Evolutionary conservation across 2,888 invertebrate species (phyloP).

Genomic region (Gastrophysa polygoni): DNA sequence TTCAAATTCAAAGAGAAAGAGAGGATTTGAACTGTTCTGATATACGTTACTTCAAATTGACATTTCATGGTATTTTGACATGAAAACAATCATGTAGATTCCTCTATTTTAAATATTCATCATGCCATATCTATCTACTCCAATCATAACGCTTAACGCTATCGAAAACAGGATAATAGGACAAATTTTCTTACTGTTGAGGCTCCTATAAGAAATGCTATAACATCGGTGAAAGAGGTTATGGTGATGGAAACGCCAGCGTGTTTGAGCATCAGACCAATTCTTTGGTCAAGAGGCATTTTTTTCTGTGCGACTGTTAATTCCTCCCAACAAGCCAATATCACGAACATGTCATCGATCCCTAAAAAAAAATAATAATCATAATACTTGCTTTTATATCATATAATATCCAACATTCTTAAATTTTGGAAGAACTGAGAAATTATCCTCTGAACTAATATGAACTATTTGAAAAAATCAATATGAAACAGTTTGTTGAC

Average conservation of each 20-base stretch:
- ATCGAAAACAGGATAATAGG: conserved; percentile 17
- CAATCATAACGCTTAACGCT: too few species aligned
- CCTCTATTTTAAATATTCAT: too few species aligned
- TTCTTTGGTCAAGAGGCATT: conserved; percentile 66
- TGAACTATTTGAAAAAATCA: background rate
- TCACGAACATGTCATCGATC: conserved; percentile 86
- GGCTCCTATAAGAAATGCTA: conserved; percentile 79
- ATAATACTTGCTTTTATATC: too few species aligned
- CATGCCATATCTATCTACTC: too few species aligned
- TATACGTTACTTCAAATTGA: too few species aligned
- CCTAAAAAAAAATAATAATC: conserved; percentile 54
- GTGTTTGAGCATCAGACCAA: conserved; percentile 75
- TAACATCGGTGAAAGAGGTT: conserved; percentile 81
- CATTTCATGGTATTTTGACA: too few species aligned
- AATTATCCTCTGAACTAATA: too few species aligned
- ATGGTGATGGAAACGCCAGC: conserved; percentile 85
- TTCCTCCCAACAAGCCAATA: conserved; percentile 79
- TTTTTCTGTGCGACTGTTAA: conserved; percentile 62
- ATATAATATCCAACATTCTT: too few species aligned
- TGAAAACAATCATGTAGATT: too few species aligned
- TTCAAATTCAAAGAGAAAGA: too few species aligned
- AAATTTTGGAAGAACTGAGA: too few species aligned
- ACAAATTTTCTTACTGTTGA: conserved; percentile 64
- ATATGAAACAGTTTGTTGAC: background rate
- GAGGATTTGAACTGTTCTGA: too few species aligned